phyloP scores from a whole-genome alignment of 2,888 invertebrate genomes.

The Ophraella communa region DNA sequence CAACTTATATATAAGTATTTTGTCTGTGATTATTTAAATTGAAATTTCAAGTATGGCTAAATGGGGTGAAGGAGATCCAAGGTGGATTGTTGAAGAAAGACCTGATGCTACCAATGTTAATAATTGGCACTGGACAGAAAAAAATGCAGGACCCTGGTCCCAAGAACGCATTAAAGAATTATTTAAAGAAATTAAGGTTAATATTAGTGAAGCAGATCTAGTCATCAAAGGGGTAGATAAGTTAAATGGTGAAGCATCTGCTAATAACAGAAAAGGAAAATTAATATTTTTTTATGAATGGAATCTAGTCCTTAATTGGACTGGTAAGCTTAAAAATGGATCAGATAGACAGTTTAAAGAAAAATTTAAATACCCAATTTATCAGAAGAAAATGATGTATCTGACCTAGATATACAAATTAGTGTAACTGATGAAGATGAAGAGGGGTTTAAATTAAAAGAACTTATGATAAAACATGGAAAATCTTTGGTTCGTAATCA shows the following conservation, averaged over 20 bases:
- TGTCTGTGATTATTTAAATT: constrained; percentile 8
- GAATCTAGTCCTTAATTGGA: constrained; percentile 91
- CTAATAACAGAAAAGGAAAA: constrained; percentile 98
- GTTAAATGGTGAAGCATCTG: constrained; percentile 94
- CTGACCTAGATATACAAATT: constrained; percentile 89
- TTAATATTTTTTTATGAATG: constrained; percentile 99
- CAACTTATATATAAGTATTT: no score
- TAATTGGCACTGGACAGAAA: constrained; percentile 99
- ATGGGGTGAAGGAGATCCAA: constrained; percentile 99
- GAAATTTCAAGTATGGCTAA: constrained; percentile 81
- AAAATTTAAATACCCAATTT: constrained; percentile 93
- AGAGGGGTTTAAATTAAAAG: constrained; percentile 81
- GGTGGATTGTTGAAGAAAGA: constrained; percentile 99
- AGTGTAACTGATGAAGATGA: constrained; percentile 74
- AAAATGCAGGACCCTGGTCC: constrained; percentile 98
- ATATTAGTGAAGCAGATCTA: constrained; percentile 73
- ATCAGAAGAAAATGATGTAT: constrained; percentile 94
- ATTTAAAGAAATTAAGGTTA: constrained; percentile 74
- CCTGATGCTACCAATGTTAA: constrained; percentile 99
- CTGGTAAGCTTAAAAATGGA: constrained; percentile 70
- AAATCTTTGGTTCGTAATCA: constrained; percentile 74
- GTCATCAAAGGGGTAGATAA: constrained; percentile 82
- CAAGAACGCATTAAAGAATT: constrained; percentile 86
- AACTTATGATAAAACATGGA: constrained; percentile 82
- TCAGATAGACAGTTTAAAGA: constrained; percentile 64